Conservation (phyloP, 2,888 invertebrate species). For the Allolobophora icterica region DNA sequence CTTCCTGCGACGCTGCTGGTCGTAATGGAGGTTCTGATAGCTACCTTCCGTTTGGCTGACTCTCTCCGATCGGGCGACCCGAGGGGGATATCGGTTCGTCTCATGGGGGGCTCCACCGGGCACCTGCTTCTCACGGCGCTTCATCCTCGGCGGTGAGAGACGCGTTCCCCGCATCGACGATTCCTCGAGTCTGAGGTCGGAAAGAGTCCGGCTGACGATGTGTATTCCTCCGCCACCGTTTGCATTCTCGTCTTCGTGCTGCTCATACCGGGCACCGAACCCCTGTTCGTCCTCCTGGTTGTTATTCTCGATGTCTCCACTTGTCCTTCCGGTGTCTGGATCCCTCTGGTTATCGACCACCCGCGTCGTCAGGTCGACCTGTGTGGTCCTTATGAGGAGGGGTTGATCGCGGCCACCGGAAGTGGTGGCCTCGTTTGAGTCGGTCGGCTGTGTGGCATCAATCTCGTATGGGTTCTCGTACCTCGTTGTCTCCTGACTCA, state of each 20-base stretch:
- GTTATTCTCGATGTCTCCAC: background rate
- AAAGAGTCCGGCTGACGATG: background rate
- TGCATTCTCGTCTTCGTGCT: background rate
- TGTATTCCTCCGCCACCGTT: background rate
- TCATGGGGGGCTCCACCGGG: background rate
- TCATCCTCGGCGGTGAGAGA: conserved; percentile 13
- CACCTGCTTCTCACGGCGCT: conserved; percentile 12
- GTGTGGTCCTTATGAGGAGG: background rate
- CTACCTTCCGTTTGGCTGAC: background rate
- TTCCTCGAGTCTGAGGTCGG: background rate
- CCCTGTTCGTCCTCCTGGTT: background rate
- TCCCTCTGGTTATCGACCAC: background rate
- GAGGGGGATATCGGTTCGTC: background rate
- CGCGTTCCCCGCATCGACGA: background rate
- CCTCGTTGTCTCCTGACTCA: background rate
- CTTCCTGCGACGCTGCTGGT: background rate
- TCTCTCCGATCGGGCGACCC: background rate
- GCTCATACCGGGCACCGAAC: background rate
- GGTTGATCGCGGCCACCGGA: background rate
- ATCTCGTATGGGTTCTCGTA: conserved; percentile 26
- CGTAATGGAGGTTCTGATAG: conserved; percentile 12
- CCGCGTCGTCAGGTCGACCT: background rate
- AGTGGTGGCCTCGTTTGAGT: background rate
- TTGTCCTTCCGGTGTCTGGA: background rate
- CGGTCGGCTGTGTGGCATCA: background rate